These are phyloP conservation scores for Drosophila arizonae DNA, from an alignment of 1,140 invertebrate genomes.

Conservation along the genomic window DNA sequence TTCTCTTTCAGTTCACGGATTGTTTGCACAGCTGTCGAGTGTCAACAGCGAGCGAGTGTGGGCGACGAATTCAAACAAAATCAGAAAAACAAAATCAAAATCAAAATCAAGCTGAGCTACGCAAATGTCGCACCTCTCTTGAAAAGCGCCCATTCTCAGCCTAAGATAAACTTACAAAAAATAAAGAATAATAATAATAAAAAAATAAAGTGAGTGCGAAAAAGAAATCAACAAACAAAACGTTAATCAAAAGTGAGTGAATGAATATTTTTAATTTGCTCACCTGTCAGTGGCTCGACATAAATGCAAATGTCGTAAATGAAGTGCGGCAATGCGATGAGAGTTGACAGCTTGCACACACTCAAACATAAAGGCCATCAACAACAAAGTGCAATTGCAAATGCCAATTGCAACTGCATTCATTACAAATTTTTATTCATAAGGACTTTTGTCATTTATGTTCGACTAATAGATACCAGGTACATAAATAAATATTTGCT, in stretches of 20 bases:
- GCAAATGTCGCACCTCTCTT: conserved; percentile 24
- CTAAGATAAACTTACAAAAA: conserved; percentile 18
- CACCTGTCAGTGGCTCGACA: conserved; percentile 59
- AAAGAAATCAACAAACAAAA: conserved; percentile 40
- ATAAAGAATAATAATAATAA: no score
- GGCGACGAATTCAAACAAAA: conserved; percentile 31
- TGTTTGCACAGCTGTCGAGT: conserved; percentile 41
- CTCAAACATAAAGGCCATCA: conserved; percentile 42
- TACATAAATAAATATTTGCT: no score
- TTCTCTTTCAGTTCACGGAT: conserved; percentile 11
- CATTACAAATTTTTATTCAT: no score
- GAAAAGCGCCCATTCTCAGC: not conserved
- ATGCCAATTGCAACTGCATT: not conserved
- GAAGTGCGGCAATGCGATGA: conserved; percentile 46
- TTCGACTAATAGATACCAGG: no score
- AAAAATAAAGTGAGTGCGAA: not conserved
- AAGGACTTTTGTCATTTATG: no score
- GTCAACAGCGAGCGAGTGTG: conserved; percentile 20
- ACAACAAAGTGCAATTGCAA: conserved; percentile 74
- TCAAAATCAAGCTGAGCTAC: conserved; percentile 45
- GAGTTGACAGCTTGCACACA: conserved; percentile 36
- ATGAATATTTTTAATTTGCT: conserved; percentile 47
- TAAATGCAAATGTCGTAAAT: conserved; percentile 76
- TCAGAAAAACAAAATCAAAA: not conserved
- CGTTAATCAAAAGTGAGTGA: conserved; percentile 60